Evolutionary conservation across 2,797 vertebrate species (phyloP).

Genomic region (Myiothlypis chrysogaster): DNA sequence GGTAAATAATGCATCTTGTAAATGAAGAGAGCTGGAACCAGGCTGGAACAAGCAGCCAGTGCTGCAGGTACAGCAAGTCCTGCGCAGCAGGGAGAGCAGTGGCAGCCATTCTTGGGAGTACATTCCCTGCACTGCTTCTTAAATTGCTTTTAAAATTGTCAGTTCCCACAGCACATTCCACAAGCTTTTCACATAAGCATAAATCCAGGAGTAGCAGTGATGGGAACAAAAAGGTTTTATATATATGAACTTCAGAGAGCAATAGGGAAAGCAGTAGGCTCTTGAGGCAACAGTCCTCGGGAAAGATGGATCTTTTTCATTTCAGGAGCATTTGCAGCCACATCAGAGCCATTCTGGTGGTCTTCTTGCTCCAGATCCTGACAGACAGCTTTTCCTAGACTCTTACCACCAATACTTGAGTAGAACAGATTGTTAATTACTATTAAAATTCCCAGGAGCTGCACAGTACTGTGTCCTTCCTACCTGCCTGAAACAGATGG

Average conservation of each 20-base stretch:
- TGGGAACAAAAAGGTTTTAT: conserved; percentile 2
- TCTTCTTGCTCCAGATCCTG: background rate
- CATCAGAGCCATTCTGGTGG: background rate
- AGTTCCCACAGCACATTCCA: background rate
- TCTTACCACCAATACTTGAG: background rate
- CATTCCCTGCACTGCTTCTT: background rate
- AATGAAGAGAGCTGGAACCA: background rate
- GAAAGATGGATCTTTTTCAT: background rate
- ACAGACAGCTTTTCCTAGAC: background rate
- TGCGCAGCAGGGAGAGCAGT: background rate
- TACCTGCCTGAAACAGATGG: background rate
- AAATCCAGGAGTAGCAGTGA: background rate
- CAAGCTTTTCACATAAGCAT: background rate
- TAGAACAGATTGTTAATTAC: background rate
- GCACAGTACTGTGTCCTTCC: background rate
- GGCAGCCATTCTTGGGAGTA: background rate
- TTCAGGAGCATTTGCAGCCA: background rate
- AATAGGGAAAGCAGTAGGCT: background rate
- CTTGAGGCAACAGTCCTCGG: background rate
- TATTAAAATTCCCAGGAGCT: background rate
- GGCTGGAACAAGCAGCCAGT: background rate
- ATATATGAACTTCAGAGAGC: background rate
- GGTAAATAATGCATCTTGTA: conserved; percentile 47
- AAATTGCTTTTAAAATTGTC: conserved; percentile 8
- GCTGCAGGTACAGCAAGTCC: background rate